These are phyloP conservation scores for Sitodiplosis mosellana DNA, from an alignment of 1,140 invertebrate genomes.

Conservation along the genomic window DNA sequence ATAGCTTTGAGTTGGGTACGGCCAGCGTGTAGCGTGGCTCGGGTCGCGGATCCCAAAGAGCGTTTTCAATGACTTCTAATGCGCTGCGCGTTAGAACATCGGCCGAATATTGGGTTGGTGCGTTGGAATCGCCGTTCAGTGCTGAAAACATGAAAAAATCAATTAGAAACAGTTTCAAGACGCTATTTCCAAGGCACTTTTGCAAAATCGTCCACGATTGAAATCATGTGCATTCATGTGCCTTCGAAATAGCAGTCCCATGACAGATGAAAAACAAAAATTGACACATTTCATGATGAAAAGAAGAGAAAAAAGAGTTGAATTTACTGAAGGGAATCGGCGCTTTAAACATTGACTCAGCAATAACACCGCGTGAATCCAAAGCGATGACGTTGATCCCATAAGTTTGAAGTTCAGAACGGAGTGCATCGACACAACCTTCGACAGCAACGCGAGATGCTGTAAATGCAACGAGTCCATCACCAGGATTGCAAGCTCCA, in stretches of 20 bases:
- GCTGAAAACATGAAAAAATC: conserved; percentile 5
- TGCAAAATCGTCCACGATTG: no score
- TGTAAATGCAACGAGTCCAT: conserved; percentile 42
- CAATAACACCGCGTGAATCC: conserved; percentile 46
- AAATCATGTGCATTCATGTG: no score
- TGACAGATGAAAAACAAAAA: neutral
- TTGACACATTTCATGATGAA: neutral
- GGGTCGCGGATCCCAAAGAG: conserved; percentile 19
- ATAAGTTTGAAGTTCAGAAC: conserved; percentile 42
- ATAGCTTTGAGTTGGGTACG: conserved; percentile 17
- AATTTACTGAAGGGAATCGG: conserved; percentile 32
- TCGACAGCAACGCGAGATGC: conserved; percentile 49
- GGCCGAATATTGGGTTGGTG: conserved; percentile 24
- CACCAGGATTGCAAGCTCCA: conserved; percentile 26
- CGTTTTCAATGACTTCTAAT: conserved; percentile 20
- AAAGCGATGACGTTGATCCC: conserved; percentile 56
- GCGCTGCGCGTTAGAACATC: conserved; percentile 20
- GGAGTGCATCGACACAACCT: conserved; percentile 48
- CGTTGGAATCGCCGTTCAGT: conserved; percentile 12
- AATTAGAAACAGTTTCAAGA: neutral
- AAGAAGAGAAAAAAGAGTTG: neutral
- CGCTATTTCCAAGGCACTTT: no score
- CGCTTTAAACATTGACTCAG: conserved; percentile 36
- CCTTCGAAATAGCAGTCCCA: neutral
- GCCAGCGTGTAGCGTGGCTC: conserved; percentile 20